Percentiles rank a stretch among this genome's conserved stretches.
Conservation (phyloP, 2,888 invertebrate species). For the Acrobasis suavella region DNA sequence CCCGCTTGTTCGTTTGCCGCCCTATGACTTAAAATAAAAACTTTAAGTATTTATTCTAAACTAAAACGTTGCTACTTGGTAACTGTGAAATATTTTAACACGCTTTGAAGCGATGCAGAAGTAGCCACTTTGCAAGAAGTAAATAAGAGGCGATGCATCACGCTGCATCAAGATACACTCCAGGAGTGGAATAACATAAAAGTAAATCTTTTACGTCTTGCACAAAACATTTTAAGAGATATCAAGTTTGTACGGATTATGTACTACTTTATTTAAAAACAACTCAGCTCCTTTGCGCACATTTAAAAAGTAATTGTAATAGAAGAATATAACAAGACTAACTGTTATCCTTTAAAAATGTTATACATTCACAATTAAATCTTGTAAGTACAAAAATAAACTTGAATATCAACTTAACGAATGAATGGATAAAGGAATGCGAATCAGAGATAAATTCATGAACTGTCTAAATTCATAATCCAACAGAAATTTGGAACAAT, state of each 20-base stretch:
- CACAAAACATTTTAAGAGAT: neutral
- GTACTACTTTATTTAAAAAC: no score
- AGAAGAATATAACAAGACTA: no score
- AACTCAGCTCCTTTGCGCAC: no score
- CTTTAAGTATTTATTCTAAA: constrained; percentile 38
- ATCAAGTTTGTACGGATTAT: neutral
- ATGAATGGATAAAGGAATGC: constrained; percentile 4
- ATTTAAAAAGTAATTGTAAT: no score
- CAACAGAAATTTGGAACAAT: constrained; percentile 12
- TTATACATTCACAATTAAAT: no score
- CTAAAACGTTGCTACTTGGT: constrained; percentile 38
- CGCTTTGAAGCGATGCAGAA: constrained; percentile 26
- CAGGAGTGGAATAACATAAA: constrained; percentile 29
- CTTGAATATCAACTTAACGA: no score
- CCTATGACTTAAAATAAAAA: no score
- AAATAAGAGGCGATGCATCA: constrained; percentile 40
- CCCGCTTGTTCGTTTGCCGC: no score
- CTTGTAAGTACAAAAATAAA: no score
- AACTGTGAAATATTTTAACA: constrained; percentile 33
- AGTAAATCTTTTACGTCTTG: constrained; percentile 23
- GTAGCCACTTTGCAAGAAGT: constrained; percentile 31
- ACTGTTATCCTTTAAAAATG: no score
- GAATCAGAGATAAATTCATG: constrained; percentile 13
- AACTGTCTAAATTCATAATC: constrained; percentile 12
- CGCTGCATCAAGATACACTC: constrained; percentile 37